phyloP scores from a whole-genome alignment of 1,140 invertebrate species.

The Pogonus chalceus region DNA sequence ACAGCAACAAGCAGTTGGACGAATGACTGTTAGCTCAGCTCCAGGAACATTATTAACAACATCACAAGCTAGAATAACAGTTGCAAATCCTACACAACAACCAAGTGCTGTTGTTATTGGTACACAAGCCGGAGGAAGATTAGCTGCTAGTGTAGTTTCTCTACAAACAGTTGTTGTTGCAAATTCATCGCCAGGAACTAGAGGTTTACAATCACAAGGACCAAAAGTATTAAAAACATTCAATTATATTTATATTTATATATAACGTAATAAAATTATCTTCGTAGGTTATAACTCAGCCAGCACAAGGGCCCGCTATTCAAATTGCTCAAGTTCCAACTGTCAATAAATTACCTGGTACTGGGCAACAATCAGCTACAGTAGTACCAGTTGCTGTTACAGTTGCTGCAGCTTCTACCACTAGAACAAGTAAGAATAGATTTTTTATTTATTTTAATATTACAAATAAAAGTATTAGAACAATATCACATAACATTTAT shows the following conservation, averaged over 20 bases:
- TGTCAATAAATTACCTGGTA: neutral
- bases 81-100: neutral
- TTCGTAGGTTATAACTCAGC: constrained; percentile 4
- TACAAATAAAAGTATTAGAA: too few relatives aligned
- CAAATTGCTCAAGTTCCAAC: constrained; percentile 7
- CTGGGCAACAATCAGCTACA: neutral
- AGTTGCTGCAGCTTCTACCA: neutral
- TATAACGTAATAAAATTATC: neutral
- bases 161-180: neutral
- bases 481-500: too few relatives aligned
- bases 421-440: neutral
- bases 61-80: neutral
- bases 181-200: neutral
- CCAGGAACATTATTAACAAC: neutral
- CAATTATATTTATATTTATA: neutral
- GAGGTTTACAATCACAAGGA: neutral
- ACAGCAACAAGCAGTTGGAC: neutral
- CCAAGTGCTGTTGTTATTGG: neutral
- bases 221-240: neutral
- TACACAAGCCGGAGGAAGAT: neutral
- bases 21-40: neutral
- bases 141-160: constrained; percentile 8
- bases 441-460: too few relatives aligned
- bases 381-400: constrained; percentile 2
- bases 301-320: neutral